Evolutionary conservation across 2,113 vertebrate species (phyloP).

Genomic region (Tychaedon coryphoeus): DNA sequence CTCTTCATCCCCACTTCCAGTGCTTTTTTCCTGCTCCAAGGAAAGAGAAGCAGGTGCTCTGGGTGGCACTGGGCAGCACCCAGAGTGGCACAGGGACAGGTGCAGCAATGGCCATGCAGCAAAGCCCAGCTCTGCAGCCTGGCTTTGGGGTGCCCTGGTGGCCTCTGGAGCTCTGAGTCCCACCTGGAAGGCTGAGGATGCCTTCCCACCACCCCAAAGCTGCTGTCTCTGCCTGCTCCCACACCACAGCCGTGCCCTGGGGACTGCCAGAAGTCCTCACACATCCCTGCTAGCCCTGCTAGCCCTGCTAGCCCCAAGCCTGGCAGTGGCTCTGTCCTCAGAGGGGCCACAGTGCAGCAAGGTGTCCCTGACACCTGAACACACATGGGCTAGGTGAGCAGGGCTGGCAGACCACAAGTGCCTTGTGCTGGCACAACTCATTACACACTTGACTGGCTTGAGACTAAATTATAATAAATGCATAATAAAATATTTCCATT

Average conservation of each 20-base stretch:
- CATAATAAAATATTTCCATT: not conserved
- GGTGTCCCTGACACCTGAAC: not conserved
- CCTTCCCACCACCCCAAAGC: not conserved
- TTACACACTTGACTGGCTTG: not conserved
- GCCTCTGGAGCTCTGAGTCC: not conserved
- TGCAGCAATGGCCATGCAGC: not conserved
- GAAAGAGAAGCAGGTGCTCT: not conserved
- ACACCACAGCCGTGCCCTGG: not conserved
- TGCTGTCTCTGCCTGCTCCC: not conserved
- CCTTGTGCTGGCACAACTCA: not conserved
- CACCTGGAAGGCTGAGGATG: not conserved
- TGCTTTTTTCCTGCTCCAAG: not conserved
- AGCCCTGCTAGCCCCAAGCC: no score
- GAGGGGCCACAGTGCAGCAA: not conserved
- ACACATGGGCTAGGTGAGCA: not conserved
- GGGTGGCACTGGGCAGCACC: no score
- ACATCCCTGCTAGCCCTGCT: no score
- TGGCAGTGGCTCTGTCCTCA: no score
- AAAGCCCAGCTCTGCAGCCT: not conserved
- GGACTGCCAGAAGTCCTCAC: not conserved
- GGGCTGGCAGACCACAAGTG: not conserved
- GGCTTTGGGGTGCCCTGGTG: rapidly evolving
- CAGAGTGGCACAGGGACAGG: rapidly evolving
- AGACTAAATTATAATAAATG: conserved; percentile 9
- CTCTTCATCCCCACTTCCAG: not conserved